Percentiles rank a stretch among this genome's conserved stretches.
These are phyloP conservation scores for Aulostomus chinensis DNA, from an alignment of 2,797 vertebrate species.

Conservation along the genomic window DNA sequence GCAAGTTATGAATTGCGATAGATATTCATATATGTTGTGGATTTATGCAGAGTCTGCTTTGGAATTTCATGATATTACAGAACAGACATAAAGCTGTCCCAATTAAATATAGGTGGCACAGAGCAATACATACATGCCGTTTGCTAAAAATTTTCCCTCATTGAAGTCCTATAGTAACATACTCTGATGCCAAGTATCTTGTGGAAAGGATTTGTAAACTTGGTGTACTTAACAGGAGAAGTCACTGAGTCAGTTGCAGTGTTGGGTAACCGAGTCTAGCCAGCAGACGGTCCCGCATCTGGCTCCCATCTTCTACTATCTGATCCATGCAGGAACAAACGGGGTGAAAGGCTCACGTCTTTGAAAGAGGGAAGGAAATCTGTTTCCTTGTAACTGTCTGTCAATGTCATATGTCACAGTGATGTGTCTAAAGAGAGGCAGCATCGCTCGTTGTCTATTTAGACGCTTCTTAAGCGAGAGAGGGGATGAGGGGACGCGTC, in stretches of 20 bases:
- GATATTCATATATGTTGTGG: not conserved
- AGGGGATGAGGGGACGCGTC: conserved; percentile 6
- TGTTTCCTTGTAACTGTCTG: conserved; percentile 65
- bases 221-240: too few relatives aligned
- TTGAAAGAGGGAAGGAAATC: conserved; percentile 48
- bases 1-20: conserved; percentile 32
- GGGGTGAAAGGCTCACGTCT: conserved; percentile 64
- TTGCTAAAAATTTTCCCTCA: too few relatives aligned
- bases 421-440: conserved; percentile 57
- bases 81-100: too few relatives aligned
- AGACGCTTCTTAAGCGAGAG: conserved; percentile 36
- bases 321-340: conserved; percentile 70
- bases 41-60: not conserved
- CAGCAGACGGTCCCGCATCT: conserved; percentile 66
- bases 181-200: too few relatives aligned
- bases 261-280: conserved; percentile 55
- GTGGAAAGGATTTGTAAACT: not conserved
- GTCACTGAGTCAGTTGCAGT: conserved; percentile 29
- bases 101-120: too few relatives aligned
- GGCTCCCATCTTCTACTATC: conserved; percentile 67
- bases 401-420: conserved; percentile 68
- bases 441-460: conserved; percentile 28
- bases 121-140: too few relatives aligned
- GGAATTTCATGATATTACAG: not conserved
- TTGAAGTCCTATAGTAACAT: too few relatives aligned